Evolutionary conservation across 2,888 invertebrate genomes (phyloP), one percentile per base, ranked within the genome.

Genomic region (Metacarcinus magister): DNA sequence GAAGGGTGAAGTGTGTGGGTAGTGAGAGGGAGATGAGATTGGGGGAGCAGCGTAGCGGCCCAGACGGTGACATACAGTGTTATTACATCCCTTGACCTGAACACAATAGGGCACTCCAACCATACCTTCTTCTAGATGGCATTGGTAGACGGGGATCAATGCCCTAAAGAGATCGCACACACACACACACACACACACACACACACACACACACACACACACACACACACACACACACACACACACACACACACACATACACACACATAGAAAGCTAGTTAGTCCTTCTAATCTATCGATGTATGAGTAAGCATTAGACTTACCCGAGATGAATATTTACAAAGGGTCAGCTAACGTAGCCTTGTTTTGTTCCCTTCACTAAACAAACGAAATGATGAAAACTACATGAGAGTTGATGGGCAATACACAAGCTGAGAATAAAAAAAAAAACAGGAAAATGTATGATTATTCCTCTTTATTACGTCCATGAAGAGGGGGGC

Each of bases 191-290:
- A 87, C 87, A 87, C 87, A 87, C 87, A 87, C 87, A 87, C 87
- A 87, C 87, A 82, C 82, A 82, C 82, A 82, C 82, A 39, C 87
- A 87, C 87, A 87, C 87, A 87, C 87, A 87, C 87, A 82, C 82
- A 28, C 28, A 82, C 82, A 82, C 82, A 82, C 48, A 48, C 48
- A 48, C 48, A 48, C 48, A 67, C 60, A 67, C 60, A 23, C 60
- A 67, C 60, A 67, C 60, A 67, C 60, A 67, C 60, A 19, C 60
- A 67, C 60, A 67, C 60, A 67, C 60, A 67, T 13, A 48, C 48
- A 48, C 48, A 48, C 48, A 48, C 48, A 39, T 39, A 39, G 39
- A 39, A 39, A 39, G 39, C 39, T 2, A 39, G 39, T 39, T 39
- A 39, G 39, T 39, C 39, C 0, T 39, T 39, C 0, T 39, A 39